Percentiles rank a stretch among this genome's conserved stretches.
Evolutionary conservation across 2,888 invertebrate species (phyloP).

Genomic region (Pardosa pseudoannulata): DNA sequence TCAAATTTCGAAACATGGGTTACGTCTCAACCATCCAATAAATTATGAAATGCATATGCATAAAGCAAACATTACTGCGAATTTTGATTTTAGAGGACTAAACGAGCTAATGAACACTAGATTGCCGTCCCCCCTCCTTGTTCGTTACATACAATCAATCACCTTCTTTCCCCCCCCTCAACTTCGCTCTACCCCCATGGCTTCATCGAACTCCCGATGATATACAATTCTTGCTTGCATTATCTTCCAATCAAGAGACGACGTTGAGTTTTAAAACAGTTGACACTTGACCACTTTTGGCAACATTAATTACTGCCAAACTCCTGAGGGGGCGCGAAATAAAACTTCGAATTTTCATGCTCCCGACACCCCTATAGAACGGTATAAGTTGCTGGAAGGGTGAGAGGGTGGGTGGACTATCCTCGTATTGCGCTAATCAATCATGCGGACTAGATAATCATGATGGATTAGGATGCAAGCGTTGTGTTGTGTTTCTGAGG

Average conservation of each 20-base stretch:
- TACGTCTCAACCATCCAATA: too few relatives aligned
- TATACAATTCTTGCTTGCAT: constrained; percentile 30
- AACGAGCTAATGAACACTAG: background rate
- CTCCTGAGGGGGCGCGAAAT: constrained; percentile 36
- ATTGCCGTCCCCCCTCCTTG: constrained; percentile 5
- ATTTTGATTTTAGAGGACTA: background rate
- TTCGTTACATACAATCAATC: constrained; percentile 44
- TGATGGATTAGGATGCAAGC: constrained; percentile 67
- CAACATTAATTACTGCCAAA: constrained; percentile 56
- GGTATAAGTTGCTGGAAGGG: constrained; percentile 1
- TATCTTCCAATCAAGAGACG: constrained; percentile 46
- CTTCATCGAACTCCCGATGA: constrained; percentile 39
- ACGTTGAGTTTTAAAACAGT: constrained; percentile 53
- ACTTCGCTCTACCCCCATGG: background rate
- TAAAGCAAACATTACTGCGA: background rate
- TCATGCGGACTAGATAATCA: constrained; percentile 71
- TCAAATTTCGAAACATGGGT: too few relatives aligned
- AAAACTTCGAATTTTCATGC: constrained; percentile 46
- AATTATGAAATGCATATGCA: background rate
- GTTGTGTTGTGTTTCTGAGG: constrained; percentile 8
- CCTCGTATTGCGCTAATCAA: constrained; percentile 72
- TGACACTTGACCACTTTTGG: constrained; percentile 68
- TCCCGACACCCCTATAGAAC: background rate
- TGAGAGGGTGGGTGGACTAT: constrained; percentile 18
- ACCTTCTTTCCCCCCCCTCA: constrained; percentile 16